Evolutionary conservation across 2,797 vertebrate genomes (phyloP).

Genomic region (Arrhamphus sclerolepis): DNA sequence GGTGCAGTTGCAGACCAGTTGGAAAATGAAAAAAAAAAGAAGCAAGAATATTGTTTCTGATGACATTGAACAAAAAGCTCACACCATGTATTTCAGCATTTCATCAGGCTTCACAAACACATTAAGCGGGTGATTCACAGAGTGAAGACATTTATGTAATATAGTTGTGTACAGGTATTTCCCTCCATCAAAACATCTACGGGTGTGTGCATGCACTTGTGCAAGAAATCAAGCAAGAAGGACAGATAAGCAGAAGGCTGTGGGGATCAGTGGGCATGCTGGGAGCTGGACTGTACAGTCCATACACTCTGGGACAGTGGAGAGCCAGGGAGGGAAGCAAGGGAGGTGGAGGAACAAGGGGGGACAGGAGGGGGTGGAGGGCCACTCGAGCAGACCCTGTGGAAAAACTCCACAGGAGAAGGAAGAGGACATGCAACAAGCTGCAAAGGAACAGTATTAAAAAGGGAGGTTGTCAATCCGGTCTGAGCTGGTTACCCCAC

Average conservation of each 20-base stretch:
- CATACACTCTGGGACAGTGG: slow-evolving; percentile 70
- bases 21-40: slow-evolving; percentile 7
- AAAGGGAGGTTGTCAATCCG: slow-evolving; percentile 89
- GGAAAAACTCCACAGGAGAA: slow-evolving; percentile 77
- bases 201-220: slow-evolving; percentile 20
- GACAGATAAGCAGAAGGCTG: slow-evolving; percentile 73
- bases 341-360: slow-evolving; percentile 32
- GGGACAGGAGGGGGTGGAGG: slow-evolving; percentile 27
- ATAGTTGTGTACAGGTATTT: slow-evolving; percentile 30
- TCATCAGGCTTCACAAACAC: slow-evolving; percentile 1
- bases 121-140: slow-evolving; percentile 5
- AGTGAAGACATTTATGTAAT: slow-evolving; percentile 21
- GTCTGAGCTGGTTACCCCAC: slow-evolving; percentile 90
- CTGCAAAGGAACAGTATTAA: slow-evolving; percentile 83
- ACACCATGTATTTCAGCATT: slow-evolving; percentile 11
- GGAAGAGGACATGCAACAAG: slow-evolving; percentile 78
- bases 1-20: slow-evolving; percentile 19
- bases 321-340: slow-evolving; percentile 62
- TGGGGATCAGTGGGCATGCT: slow-evolving; percentile 74
- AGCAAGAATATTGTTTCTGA: slow-evolving; percentile 15
- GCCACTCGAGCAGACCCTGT: slow-evolving; percentile 69
- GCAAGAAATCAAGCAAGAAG: slow-evolving; percentile 62
- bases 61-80: slow-evolving; percentile 13
- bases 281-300: slow-evolving; percentile 67
- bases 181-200: slow-evolving; percentile 29